Percentiles rank a stretch among this genome's conserved stretches.
Evolutionary conservation across 1,140 invertebrate species (phyloP).

Genomic region (Zaprionus nigranus): DNA sequence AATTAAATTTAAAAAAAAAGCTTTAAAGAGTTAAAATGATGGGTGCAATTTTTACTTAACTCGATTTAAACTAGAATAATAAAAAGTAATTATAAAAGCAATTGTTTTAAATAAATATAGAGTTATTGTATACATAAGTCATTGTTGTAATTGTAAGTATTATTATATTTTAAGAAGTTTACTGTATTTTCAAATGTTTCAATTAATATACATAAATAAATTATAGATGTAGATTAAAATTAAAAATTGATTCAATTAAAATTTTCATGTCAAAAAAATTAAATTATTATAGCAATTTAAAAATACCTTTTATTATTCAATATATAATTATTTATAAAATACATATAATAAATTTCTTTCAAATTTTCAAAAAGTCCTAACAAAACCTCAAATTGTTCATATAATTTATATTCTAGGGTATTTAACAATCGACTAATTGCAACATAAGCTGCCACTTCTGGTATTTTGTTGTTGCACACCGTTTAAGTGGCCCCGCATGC

Average conservation of each 20-base stretch:
- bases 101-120: no score
- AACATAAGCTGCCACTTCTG: conserved; percentile 10
- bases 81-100: no score
- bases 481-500: conserved; percentile 71
- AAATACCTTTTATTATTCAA: no score
- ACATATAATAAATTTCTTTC: not conserved
- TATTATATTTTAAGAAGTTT: not conserved
- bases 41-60: no score
- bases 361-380: not conserved
- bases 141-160: not conserved
- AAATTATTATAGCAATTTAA: no score
- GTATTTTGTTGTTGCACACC: conserved; percentile 61
- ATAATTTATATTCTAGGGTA: not conserved
- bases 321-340: no score
- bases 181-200: not conserved
- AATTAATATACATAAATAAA: no score
- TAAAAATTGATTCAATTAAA: not conserved
- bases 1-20: no score
- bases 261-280: not conserved
- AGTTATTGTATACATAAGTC: no score
- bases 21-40: no score
- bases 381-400: not conserved
- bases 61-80: not conserved
- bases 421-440: not conserved
- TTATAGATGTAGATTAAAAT: no score